Percentiles rank a stretch among this genome's conserved stretches.
These are phyloP conservation scores for Globia sparganii DNA, from an alignment of 2,888 invertebrate genomes.

Conservation along the genomic window DNA sequence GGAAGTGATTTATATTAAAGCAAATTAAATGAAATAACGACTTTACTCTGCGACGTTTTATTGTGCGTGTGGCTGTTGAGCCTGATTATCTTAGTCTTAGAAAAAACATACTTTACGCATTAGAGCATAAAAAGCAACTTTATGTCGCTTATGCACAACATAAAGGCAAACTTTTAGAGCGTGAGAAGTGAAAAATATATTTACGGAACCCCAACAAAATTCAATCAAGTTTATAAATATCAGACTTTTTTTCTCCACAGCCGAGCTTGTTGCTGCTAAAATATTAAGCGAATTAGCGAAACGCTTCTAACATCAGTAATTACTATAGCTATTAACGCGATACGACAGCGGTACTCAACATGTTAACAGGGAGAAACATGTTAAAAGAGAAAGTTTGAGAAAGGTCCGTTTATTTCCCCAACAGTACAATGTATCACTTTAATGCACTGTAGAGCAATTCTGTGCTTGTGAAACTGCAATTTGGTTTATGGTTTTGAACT, in stretches of 20 bases:
- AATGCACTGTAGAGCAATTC: slow-evolving; percentile 48
- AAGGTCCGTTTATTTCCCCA: slow-evolving; percentile 52
- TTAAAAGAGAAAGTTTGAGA: slow-evolving; percentile 58
- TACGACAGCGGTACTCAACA: slow-evolving; percentile 60
- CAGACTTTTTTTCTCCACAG: slow-evolving; percentile 44
- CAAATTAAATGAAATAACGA: too few relatives aligned
- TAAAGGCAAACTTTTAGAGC: too few relatives aligned
- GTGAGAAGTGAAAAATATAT: too few relatives aligned
- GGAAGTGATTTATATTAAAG: too few relatives aligned
- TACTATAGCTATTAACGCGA: slow-evolving; percentile 56
- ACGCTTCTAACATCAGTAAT: slow-evolving; percentile 64
- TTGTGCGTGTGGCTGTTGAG: too few relatives aligned
- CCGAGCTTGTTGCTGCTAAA: slow-evolving; percentile 57
- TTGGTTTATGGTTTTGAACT: slow-evolving; percentile 50
- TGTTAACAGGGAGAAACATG: slow-evolving; percentile 40
- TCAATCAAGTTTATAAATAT: slow-evolving; percentile 32
- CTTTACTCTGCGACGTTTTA: too few relatives aligned
- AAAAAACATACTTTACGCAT: too few relatives aligned
- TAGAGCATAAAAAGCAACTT: too few relatives aligned
- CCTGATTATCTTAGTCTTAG: too few relatives aligned
- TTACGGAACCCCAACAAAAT: slow-evolving; percentile 37
- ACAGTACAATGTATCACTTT: slow-evolving; percentile 54
- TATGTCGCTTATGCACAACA: too few relatives aligned
- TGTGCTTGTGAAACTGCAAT: slow-evolving; percentile 41
- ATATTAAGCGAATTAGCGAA: slow-evolving; percentile 64